Base-by-base conservation (phyloP, 2,888 invertebrate species). In the Xylota segnis region DNA sequence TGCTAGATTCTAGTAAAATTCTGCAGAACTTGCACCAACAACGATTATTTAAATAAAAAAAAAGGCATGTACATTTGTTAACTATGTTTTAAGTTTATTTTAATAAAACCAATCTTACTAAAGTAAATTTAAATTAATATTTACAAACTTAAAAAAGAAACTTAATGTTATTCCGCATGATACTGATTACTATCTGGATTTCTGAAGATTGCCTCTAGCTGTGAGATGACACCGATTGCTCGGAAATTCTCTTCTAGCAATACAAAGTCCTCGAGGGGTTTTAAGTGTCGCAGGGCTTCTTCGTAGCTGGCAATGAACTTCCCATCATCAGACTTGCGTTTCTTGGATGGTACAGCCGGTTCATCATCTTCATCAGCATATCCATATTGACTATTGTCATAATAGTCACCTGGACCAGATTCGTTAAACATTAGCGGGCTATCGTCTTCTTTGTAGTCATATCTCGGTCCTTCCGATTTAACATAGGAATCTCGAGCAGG, bases 171-270 rank as follows among this genome's bases (percentile, higher is more conserved):
- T n/a, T 59, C 50, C 5, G 0, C 23, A 12, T 18, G 16, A 10
- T 52, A 74, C 6, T 54, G 32, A 14, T 43, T 52, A 4, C 10
- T 16, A 0, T n/a, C 18, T 3, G 90, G 89, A 81, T 89, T 89
- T 52, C 87, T 83, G 1, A 91, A 89, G 37, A 89, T 88, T 10
- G 90, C 87, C 61, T 91, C 91, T 58, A 90, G 75, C 37, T 91
- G 90, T 27, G 88, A 88, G 14, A 91, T 88, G 52, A 91, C 88
- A 4, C 91, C 91, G 29, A 91, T 91, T 0, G 91, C 91, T 5
- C 91, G 88, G 50, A 88, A 91, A 54, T 91, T 91, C 12, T 91
- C 90, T 65, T 88, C 88, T 9, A 91, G 14, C 89, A 91, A 88
- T 6, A 91, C 90, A 74, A 90, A 91, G 47, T 91, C 90, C 72